Base-by-base conservation (phyloP, 2,888 invertebrate genomes). In the Odontomyia ornata region DNA sequence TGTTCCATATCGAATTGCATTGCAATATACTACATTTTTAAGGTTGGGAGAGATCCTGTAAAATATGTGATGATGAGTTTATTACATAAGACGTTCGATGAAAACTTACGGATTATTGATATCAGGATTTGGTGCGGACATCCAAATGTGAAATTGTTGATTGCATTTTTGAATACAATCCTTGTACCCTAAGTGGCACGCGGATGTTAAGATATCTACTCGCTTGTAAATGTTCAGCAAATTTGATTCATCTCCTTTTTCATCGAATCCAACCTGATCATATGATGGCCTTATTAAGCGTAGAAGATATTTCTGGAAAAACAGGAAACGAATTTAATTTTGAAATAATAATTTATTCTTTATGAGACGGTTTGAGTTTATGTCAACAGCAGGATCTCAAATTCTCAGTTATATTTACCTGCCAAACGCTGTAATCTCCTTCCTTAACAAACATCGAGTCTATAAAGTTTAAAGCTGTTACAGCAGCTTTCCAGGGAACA, bases 401-500 rank as follows among this genome's bases (percentile, higher is more conserved):
- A 36, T 36, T 36, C 36, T 36, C 5, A 36, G 36, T 36, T 36
- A 36, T 36, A 36, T 36, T 36, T 80, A 91, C 92, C 88, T 91
- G 91, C 80, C 91, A 90, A 80, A 89, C 88, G 82, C 92, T 91
- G 83, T 92, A 93, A 80, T 90, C 88, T 0, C 89, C 89, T 27
- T 91, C 92, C 80, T 92, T 92, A n/a, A 92, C 89, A 76, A 96
- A 88, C 95, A 95, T 95, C 0, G 90, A 89, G 81, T 94, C 91
- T 69, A 97, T 89, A 83, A 93, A 96, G 28, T 90, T 91, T 75
- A 97, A 88, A 23, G 92, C 92, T 0, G 89, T 90, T 11, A 95
- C 88, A 0, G 95, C 95, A 0, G 95, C 90, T 83, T 92, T 92
- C 97, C 96, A 97, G 0, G 97, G 96, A 1, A 96, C 91, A 84